Evolutionary conservation across 2,797 vertebrate genomes (phyloP).

Genomic region (Bryconaethiops microstoma): DNA sequence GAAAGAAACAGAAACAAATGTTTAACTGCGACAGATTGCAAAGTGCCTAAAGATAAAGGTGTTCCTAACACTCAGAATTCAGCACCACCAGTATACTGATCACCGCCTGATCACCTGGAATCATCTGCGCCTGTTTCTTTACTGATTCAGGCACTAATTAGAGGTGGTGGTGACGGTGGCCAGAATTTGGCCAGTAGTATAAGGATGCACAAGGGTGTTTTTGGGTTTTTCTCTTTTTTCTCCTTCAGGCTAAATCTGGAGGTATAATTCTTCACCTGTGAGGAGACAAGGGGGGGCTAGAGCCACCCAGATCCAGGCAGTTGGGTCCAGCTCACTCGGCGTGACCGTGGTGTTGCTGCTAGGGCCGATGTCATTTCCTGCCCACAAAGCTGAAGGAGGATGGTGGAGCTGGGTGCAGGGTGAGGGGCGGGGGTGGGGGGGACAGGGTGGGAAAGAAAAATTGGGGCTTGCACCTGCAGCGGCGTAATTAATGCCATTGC

Average conservation of each 20-base stretch:
- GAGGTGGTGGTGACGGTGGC: too few species aligned
- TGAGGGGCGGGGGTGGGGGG: slow-evolving; percentile 30
- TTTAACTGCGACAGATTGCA: too few species aligned
- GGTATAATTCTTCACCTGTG: slow-evolving; percentile 67
- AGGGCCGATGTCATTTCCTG: slow-evolving; percentile 53
- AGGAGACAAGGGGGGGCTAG: slow-evolving; percentile 59
- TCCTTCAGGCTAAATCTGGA: slow-evolving; percentile 72
- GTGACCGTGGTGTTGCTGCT: neutral
- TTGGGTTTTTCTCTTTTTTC: slow-evolving; percentile 60
- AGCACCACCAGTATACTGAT: too few species aligned
- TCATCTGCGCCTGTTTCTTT: too few species aligned
- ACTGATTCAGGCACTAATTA: too few species aligned
- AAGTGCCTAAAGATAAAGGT: too few species aligned
- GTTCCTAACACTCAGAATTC: too few species aligned
- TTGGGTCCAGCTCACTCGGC: slow-evolving; percentile 33
- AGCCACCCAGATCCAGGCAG: slow-evolving; percentile 75
- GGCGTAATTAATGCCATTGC: slow-evolving; percentile 81
- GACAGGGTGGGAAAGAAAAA: slow-evolving; percentile 71
- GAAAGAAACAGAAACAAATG: too few species aligned
- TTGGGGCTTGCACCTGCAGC: slow-evolving; percentile 81
- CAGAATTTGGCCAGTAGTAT: neutral
- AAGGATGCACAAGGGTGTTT: slow-evolving; percentile 52
- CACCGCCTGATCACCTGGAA: too few species aligned
- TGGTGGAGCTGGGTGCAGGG: slow-evolving; percentile 59
- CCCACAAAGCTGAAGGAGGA: slow-evolving; percentile 51